Conservation (phyloP, 2,113 vertebrate species). For the Nymphicus hollandicus region DNA sequence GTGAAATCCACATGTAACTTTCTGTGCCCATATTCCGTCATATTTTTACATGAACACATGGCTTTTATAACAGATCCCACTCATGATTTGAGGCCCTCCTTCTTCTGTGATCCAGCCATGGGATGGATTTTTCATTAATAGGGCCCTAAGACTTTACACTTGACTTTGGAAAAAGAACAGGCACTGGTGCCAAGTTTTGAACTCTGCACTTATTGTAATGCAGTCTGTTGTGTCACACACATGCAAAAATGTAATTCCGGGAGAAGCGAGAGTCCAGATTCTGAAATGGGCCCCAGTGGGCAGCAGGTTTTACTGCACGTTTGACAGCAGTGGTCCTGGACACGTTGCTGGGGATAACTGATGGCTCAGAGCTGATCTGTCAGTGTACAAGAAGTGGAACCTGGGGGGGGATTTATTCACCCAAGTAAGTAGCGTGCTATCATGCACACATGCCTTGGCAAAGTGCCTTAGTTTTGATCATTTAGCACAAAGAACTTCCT, state of each 20-base stretch:
- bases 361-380: not conserved
- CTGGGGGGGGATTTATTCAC: not conserved
- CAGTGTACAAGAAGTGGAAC: not conserved
- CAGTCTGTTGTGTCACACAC: not conserved
- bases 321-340: not conserved
- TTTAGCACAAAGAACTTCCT: not conserved
- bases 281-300: not conserved
- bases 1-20: not conserved
- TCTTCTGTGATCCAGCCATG: not conserved
- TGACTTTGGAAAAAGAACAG: conserved; percentile 21
- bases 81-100: not conserved
- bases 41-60: not conserved
- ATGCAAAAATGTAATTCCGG: not conserved
- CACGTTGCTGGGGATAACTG: not conserved
- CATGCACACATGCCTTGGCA: not conserved
- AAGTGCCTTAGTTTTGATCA: not conserved
- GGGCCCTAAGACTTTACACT: conserved; percentile 1
- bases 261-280: not conserved
- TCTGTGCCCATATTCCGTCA: not conserved
- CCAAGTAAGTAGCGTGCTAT: not conserved
- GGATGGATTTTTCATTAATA: conserved; percentile 36
- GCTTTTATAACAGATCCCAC: conserved; percentile 23
- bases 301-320: not conserved
- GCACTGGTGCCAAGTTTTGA: not conserved
- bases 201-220: not conserved